Percentiles rank a stretch among this genome's conserved stretches.
phyloP scores from a whole-genome alignment of 2,797 vertebrate species.

The Premnoplex brunnescens region DNA sequence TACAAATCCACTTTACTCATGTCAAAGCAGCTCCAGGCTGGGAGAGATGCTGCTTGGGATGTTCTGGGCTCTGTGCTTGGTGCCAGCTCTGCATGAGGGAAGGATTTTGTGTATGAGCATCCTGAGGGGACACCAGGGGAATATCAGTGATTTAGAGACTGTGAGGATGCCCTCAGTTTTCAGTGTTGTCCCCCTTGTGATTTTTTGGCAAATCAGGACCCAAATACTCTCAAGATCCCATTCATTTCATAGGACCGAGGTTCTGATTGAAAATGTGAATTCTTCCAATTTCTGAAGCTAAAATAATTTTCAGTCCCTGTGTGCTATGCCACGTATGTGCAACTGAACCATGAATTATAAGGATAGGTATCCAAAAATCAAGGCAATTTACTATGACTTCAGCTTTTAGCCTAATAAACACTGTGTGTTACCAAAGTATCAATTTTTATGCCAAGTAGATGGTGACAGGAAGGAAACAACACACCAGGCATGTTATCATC shows the following conservation, averaged over 20 bases:
- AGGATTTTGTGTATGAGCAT: background rate
- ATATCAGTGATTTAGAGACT: background rate
- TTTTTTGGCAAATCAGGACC: background rate
- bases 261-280: background rate
- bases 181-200: no score
- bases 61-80: background rate
- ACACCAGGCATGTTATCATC: constrained; percentile 72
- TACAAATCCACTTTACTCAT: background rate
- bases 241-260: background rate
- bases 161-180: no score
- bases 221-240: background rate
- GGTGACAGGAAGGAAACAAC: constrained; percentile 73
- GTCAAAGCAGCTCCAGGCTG: background rate
- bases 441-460: constrained; percentile 73
- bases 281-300: background rate
- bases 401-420: constrained; percentile 77
- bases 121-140: background rate
- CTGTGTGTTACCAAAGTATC: constrained; percentile 70
- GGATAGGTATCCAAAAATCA: background rate
- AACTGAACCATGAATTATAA: background rate
- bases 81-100: no score
- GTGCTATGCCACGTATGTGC: no score
- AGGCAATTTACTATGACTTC: background rate
- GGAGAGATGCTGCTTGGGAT: background rate
- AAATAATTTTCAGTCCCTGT: background rate